phyloP scores from a whole-genome alignment of 1,140 invertebrate species.

The Vollenhovia emeryi region DNA sequence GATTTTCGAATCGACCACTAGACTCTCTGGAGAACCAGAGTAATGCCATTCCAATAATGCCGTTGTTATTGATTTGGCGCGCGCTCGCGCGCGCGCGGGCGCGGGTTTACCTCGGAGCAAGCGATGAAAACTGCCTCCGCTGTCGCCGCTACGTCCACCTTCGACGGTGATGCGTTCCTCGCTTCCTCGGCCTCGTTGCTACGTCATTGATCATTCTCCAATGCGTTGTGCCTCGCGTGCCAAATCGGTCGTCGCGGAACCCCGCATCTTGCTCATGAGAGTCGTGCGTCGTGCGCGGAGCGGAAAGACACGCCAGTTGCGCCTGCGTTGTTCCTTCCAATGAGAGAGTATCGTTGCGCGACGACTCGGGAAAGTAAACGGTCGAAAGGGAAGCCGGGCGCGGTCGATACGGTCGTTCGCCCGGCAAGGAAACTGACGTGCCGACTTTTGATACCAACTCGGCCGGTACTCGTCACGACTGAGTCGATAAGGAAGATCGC shows the following conservation, averaged over 20 bases:
- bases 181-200: background rate
- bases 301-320: too few relatives aligned
- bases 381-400: background rate
- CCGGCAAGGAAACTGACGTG: background rate
- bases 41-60: background rate
- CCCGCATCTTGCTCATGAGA: background rate
- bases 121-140: background rate
- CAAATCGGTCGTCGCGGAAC: background rate
- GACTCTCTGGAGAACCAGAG: too few relatives aligned
- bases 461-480: too few relatives aligned
- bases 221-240: background rate
- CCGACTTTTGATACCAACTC: background rate
- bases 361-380: background rate
- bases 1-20: background rate
- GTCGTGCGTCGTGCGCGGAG: too few relatives aligned
- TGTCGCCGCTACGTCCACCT: background rate
- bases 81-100: background rate
- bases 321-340: too few relatives aligned
- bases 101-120: background rate
- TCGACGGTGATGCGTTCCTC: background rate
- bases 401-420: background rate
- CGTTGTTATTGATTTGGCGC: conserved; percentile 31
- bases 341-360: background rate
- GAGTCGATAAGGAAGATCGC: too few relatives aligned
- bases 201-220: conserved; percentile 2